Percentiles rank a stretch among this genome's conserved stretches.
Evolutionary conservation across 2,888 invertebrate genomes (phyloP).

Genomic region (Gortyna flavago): DNA sequence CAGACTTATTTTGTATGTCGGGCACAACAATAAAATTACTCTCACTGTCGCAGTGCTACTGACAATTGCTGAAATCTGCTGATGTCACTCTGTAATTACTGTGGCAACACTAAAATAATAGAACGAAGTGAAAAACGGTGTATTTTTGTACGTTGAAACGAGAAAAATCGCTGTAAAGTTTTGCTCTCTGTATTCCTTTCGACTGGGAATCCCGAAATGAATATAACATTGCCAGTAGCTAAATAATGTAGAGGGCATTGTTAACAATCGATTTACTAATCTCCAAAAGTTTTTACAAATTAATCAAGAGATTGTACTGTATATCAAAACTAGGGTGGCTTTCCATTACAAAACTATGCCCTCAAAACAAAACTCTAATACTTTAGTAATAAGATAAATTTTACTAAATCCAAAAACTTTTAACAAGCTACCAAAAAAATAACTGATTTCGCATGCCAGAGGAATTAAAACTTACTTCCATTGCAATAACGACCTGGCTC

Average conservation of each 20-base stretch:
- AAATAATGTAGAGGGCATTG: constrained; percentile 46
- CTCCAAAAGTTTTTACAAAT: constrained; percentile 74
- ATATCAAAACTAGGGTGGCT: constrained; percentile 50
- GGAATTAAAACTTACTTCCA: constrained; percentile 27
- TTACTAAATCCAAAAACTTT: background rate
- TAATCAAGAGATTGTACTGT: constrained; percentile 68
- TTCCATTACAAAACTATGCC: constrained; percentile 1
- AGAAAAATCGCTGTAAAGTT: background rate
- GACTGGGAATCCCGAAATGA: constrained; percentile 4
- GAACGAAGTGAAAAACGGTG: constrained; percentile 5
- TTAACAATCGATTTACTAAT: constrained; percentile 61
- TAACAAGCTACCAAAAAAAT: constrained; percentile 7
- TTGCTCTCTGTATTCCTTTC: background rate
- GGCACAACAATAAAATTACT: constrained; percentile 51
- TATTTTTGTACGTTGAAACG: background rate
- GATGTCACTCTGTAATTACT: constrained; percentile 45
- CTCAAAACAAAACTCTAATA: constrained; percentile 16
- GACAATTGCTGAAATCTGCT: constrained; percentile 47
- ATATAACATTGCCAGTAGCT: constrained; percentile 15
- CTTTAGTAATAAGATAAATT: background rate
- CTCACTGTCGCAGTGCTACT: constrained; percentile 46
- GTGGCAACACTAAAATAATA: constrained; percentile 34
- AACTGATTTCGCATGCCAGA: constrained; percentile 25
- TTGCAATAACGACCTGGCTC: constrained; percentile 22
- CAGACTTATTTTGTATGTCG: constrained; percentile 57